Conservation (phyloP, 2,888 invertebrate species). For the Acanthoscelides obtectus region DNA sequence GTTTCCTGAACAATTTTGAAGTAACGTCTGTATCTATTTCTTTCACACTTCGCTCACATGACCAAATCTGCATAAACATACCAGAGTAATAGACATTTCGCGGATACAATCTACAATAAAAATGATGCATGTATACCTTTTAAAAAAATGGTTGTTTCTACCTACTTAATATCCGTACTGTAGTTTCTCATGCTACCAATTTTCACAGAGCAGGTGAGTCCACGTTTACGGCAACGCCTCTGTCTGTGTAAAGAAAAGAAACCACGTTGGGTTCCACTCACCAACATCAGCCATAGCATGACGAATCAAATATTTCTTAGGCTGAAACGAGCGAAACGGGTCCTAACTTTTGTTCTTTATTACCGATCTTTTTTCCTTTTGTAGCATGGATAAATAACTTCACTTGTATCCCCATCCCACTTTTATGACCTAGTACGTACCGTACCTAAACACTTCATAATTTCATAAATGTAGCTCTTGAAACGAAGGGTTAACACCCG, state of each 20-base stretch:
- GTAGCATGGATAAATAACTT: not conserved
- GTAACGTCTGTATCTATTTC: too few species aligned
- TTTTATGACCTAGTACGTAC: not conserved
- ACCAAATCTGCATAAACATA: too few species aligned
- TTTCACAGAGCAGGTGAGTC: not conserved
- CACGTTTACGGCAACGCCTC: not conserved
- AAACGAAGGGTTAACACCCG: too few species aligned
- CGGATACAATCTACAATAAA: too few species aligned
- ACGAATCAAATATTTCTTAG: slow-evolving; percentile 15
- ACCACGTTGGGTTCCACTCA: not conserved
- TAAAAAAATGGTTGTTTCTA: too few species aligned
- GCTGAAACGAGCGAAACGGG: slow-evolving; percentile 13
- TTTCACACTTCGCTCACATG: too few species aligned
- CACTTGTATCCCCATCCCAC: not conserved
- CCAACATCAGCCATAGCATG: slow-evolving; percentile 6
- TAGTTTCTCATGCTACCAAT: not conserved
- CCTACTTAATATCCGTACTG: not conserved
- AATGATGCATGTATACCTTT: too few species aligned
- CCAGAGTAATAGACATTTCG: too few species aligned
- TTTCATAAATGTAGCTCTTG: not conserved
- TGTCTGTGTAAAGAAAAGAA: not conserved
- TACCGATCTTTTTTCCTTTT: not conserved
- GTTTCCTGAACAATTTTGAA: too few species aligned
- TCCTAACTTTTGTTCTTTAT: slow-evolving; percentile 2
- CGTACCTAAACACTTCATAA: not conserved